These are phyloP conservation scores for Berghia stephanieae DNA, from an alignment of 1,140 invertebrate genomes.

Conservation along the genomic window DNA sequence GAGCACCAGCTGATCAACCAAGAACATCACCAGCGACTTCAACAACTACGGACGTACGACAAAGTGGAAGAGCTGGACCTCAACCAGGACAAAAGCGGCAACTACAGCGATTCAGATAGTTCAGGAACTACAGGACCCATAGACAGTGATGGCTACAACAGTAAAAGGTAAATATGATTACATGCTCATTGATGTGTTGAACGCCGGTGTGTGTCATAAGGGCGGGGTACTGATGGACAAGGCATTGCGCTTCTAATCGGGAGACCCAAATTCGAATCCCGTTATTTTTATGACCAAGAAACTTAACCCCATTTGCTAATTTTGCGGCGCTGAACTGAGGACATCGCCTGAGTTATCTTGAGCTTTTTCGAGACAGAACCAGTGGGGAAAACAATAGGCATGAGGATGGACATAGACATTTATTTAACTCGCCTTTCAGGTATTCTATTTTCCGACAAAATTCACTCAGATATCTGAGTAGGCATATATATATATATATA, in stretches of 20 bases:
- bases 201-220: neutral
- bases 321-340: neutral
- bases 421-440: too few species aligned
- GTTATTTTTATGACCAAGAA: neutral
- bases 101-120: conserved; percentile 27
- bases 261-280: neutral
- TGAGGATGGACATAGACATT: too few species aligned
- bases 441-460: too few species aligned
- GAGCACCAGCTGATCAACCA: neutral
- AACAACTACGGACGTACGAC: neutral
- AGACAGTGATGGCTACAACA: neutral
- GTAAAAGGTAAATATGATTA: conserved; percentile 11
- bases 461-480: too few species aligned
- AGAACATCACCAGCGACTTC: neutral
- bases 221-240: neutral
- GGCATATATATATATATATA: too few species aligned
- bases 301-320: neutral
- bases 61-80: neutral
- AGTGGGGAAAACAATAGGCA: too few species aligned
- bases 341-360: neutral
- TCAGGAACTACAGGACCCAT: neutral
- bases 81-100: neutral
- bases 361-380: too few species aligned
- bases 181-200: neutral
- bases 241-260: neutral